A percentile compares a stretch with the other conserved stretches of the same genome.
Conservation (phyloP, 2,888 invertebrate species). For the Ferrisia virgata region DNA sequence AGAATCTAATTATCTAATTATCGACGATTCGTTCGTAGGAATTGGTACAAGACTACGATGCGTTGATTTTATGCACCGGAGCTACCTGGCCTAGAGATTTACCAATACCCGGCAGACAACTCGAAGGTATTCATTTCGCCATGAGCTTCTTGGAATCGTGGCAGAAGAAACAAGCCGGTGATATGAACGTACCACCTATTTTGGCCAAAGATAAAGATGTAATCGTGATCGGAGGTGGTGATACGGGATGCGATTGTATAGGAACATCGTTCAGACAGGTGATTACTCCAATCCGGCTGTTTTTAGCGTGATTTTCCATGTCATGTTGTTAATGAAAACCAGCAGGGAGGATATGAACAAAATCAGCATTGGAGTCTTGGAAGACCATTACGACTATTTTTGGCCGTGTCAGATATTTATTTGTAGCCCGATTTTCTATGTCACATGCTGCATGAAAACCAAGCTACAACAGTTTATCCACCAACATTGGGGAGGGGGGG, state of each 20-base stretch:
- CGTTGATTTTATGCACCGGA: slow-evolving; percentile 85
- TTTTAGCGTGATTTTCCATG: too few species aligned
- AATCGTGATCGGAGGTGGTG: slow-evolving; percentile 86
- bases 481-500: too few species aligned
- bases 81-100: slow-evolving; percentile 96
- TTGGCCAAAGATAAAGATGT: slow-evolving; percentile 92
- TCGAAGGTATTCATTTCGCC: slow-evolving; percentile 93
- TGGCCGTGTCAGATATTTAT: too few species aligned
- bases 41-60: slow-evolving; percentile 67
- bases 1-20: not conserved
- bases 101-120: slow-evolving; percentile 77
- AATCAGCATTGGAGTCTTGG: too few species aligned
- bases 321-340: too few species aligned
- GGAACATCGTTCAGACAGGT: slow-evolving; percentile 87
- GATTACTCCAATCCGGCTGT: too few species aligned
- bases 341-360: too few species aligned
- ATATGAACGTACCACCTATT: slow-evolving; percentile 59
- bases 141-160: slow-evolving; percentile 96
- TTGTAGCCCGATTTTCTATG: too few species aligned
- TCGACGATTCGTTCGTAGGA: slow-evolving; percentile 50
- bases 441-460: too few species aligned
- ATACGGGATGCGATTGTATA: slow-evolving; percentile 96
- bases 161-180: slow-evolving; percentile 90
- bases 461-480: too few species aligned
- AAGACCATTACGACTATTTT: too few species aligned